Conservation (phyloP, 2,113 vertebrate genomes). For the Ctenodactylus gundi region DNA sequence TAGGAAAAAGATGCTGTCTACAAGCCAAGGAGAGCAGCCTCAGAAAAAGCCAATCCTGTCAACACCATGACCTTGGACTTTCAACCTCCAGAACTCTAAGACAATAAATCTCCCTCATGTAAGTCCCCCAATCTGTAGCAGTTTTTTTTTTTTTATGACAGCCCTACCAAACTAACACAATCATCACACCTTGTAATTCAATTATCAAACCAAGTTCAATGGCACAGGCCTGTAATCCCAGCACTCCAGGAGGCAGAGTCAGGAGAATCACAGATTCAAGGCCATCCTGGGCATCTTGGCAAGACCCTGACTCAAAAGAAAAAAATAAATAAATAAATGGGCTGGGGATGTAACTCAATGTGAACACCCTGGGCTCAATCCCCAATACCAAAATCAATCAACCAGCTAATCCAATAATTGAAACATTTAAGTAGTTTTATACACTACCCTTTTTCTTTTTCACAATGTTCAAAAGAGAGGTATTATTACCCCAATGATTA, state of each 20-base stretch:
- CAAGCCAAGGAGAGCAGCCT: no score
- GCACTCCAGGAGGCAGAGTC: background rate
- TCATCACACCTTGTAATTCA: background rate
- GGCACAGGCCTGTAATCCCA: background rate
- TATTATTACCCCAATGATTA: no score
- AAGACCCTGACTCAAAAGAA: background rate
- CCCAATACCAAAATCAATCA: no score
- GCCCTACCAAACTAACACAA: background rate
- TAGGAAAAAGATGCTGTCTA: background rate
- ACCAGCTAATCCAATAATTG: no score
- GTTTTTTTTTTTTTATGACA: no score
- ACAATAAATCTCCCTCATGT: no score
- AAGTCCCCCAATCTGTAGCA: no score
- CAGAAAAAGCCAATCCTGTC: background rate
- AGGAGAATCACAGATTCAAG: background rate
- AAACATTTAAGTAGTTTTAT: no score
- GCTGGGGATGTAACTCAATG: background rate
- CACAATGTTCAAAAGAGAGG: no score
- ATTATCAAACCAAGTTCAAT: background rate
- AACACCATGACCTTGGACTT: background rate
- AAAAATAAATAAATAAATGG: background rate
- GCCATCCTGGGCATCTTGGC: background rate
- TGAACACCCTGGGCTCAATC: background rate
- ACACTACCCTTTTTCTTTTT: no score
- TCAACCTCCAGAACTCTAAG: background rate